phyloP scores from a whole-genome alignment of 2,888 invertebrate species.

The Listrodromus nycthemerus region DNA sequence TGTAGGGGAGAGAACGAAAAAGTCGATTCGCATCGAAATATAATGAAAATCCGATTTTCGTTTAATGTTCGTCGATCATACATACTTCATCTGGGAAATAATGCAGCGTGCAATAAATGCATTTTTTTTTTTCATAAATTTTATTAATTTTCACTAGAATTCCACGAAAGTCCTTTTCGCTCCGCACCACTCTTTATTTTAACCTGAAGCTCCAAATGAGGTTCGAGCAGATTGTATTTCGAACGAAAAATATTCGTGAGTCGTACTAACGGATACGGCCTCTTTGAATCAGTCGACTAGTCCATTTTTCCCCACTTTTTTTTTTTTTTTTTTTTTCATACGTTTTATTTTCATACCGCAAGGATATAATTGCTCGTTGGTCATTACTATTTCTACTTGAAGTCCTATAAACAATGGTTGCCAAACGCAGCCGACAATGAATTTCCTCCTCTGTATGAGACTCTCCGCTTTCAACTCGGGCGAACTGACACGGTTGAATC shows the following conservation, averaged over 20 bases:
- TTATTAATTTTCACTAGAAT: not conserved
- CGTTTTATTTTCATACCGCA: not conserved
- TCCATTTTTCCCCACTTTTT: not conserved
- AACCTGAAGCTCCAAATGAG: not conserved
- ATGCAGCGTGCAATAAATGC: not conserved
- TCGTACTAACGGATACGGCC: not conserved
- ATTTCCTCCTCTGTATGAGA: conserved; percentile 16
- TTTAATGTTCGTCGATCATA: not conserved
- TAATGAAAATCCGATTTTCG: not conserved
- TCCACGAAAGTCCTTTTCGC: not conserved
- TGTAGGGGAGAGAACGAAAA: not conserved
- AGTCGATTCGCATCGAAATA: not conserved
- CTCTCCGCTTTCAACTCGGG: not conserved
- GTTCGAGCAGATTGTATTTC: not conserved
- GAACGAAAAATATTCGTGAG: not conserved
- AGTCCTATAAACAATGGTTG: not conserved
- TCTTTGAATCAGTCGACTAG: not conserved
- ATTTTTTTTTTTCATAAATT: not conserved
- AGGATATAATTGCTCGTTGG: not conserved
- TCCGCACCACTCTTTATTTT: not conserved
- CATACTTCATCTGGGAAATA: not conserved
- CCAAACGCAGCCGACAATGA: not conserved
- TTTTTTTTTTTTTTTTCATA: not conserved
- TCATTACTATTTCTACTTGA: conserved; percentile 1
- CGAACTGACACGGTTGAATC: conserved; percentile 34